Evolutionary conservation across 2,888 invertebrate genomes (phyloP), one percentile per base, ranked within the genome.

Genomic region (Ormyrus pomaceus): DNA sequence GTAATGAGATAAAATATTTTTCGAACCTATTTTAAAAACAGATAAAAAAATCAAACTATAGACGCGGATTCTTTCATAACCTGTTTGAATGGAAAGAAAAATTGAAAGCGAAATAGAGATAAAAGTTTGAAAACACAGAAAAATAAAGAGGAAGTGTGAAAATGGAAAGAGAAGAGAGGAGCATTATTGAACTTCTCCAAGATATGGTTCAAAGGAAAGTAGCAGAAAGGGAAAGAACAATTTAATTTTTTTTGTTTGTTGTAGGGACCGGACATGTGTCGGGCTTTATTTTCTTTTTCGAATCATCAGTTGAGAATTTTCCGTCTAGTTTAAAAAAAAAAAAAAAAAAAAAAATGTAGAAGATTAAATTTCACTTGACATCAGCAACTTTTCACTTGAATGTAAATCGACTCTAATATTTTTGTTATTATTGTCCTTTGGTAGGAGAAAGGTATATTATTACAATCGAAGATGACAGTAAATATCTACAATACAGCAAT

Each of bases 181-280:
- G 58, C 11, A 51, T 62, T 61, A 72, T 61, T 51, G 61, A 72
- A 65, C 48, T 56, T 48, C 50, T 73, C 65, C n/a, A 51, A 51
- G 45, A 34, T 45, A 46, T 5, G 48, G 68, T 48, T 69, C 56
- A 6, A 48, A 64, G 64, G 46, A 55, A 45, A 64, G 48, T 48
- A 55, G 11, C 46, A 59, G 6, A 19, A 55, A 55, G 19, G n/a
- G 46, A 64, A 73, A 55, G 50, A 65, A 64, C 64, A 56, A 65
- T 73, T 73, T 65, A 73, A 73, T 73, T 73, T 65, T 73, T 19
- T 56, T 72, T 56, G 10, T n/a, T 56, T 73, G 55, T 62, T 45
- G 9, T 55, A 55, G 46, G 2, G 45, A 53, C 5, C 19, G 55
- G 9, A 45, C 51, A 53, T 45, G 45, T 51, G 61, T 72, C n/a